Percentiles rank a stretch among this genome's conserved stretches.
Evolutionary conservation across 1,140 invertebrate species (phyloP).

Genomic region (Drosophila mayri): DNA sequence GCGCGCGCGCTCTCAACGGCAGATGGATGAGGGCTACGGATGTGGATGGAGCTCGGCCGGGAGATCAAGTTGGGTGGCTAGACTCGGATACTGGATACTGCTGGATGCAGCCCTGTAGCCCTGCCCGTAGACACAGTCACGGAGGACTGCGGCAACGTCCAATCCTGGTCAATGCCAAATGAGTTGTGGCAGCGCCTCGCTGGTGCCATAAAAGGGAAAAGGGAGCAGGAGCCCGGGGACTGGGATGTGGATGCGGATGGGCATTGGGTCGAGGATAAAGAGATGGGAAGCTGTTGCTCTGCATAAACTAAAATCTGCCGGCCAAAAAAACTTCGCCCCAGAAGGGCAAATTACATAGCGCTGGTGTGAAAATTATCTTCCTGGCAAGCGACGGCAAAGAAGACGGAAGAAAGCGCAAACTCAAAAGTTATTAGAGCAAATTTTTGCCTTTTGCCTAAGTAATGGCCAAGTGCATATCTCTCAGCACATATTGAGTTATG

Average conservation of each 20-base stretch:
- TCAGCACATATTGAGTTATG: constrained; percentile 81
- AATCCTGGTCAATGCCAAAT: constrained; percentile 74
- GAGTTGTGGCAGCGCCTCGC: constrained; percentile 74
- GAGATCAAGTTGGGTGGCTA: constrained; percentile 24
- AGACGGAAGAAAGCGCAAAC: constrained; percentile 68
- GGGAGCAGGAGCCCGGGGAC: constrained; percentile 6
- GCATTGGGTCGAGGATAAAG: no score
- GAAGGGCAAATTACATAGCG: constrained; percentile 49
- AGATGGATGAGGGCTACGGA: constrained; percentile 67
- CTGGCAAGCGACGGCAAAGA: constrained; percentile 52
- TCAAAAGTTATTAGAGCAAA: constrained; percentile 76
- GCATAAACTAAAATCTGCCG: constrained; percentile 56
- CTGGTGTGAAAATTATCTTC: constrained; percentile 76
- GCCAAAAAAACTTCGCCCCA: constrained; percentile 58
- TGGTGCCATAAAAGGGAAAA: constrained; percentile 71
- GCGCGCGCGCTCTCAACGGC: constrained; percentile 66
- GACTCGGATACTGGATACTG: constrained; percentile 2
- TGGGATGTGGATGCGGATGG: neutral
- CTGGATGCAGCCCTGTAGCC: constrained; percentile 3
- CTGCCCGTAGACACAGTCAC: constrained; percentile 51
- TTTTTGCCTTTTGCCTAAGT: constrained; percentile 78
- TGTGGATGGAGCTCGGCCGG: constrained; percentile 27
- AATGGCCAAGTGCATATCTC: constrained; percentile 79
- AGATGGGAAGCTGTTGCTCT: constrained; percentile 62
- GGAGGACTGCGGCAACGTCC: constrained; percentile 45